phyloP scores from a whole-genome alignment of 92 coral and sea anemone genomes.

The Palythoa grandis region DNA sequence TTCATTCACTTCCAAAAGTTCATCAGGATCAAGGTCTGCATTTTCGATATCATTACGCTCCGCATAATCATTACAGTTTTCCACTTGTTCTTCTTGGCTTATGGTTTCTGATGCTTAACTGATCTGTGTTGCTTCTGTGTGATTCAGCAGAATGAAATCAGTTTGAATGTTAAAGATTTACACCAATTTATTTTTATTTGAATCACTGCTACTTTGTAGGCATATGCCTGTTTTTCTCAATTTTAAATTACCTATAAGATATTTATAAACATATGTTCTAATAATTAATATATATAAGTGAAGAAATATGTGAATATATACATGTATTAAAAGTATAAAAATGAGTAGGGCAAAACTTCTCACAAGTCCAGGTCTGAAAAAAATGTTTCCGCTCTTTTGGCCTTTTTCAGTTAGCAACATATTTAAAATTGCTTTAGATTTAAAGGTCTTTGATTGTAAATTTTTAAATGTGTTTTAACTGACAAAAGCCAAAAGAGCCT shows the following conservation, averaged over 20 bases:
- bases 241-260: not conserved
- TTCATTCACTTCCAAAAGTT: conserved; percentile 6
- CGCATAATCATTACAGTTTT: conserved; percentile 6
- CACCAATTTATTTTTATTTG: not conserved
- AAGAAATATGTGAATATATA: not conserved
- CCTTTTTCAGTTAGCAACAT: conserved; percentile 5
- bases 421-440: not conserved
- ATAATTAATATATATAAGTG: conserved; percentile 1
- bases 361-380: conserved; percentile 2
- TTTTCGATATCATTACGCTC: not conserved
- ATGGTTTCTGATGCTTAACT: conserved; percentile 11
- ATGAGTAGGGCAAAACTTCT: conserved; percentile 6
- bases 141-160: conserved; percentile 7
- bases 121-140: conserved; percentile 31
- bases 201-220: conserved; percentile 21
- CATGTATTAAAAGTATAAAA: not conserved
- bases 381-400: not conserved
- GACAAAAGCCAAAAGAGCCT: not conserved
- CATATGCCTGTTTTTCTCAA: not conserved
- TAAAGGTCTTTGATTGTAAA: not conserved
- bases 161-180: not conserved
- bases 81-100: not conserved
- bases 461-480: conserved; percentile 1
- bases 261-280: not conserved
- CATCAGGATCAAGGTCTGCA: conserved; percentile 27